Evolutionary conservation across 1,140 invertebrate species (phyloP), one percentile per base, ranked within the genome.

Genomic region (Orius laevigatus): DNA sequence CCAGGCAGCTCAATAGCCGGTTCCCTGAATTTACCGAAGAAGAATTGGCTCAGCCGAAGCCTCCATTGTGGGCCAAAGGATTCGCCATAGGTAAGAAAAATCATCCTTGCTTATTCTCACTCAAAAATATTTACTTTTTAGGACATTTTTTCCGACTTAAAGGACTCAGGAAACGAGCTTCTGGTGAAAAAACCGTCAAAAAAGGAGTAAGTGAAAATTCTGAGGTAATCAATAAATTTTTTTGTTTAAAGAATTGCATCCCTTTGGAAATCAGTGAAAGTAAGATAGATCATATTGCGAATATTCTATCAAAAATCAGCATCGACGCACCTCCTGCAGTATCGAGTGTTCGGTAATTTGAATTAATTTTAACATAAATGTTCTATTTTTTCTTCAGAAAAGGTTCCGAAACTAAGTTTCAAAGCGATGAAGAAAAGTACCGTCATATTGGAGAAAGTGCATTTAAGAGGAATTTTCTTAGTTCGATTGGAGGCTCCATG

Each of bases 401-500:
- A n/a, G 11, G 18, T 1, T 20, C 18, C 11, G 6, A 12, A 11
- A 16, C 19, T 15, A 35, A 39, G 11, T 8, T 6, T 11, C 46
- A 48, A 49, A 48, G 64, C 66, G 50, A 51, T 46, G 51, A 55
- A 56, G 56, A 54, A 31, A 57, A 58, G 39, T 59, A 62, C 48
- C 54, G 54, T 33, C 53, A 59, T 33, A 47, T 63, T 5, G 51
- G 55, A 35, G 60, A 63, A 15, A 61, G 59, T 48, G 48, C 44
- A 1, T 63, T 63, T 40, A 63, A 63, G 52, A 48, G 36, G 18
- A 56, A 55, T 35, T 63, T 63, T 50, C 40, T 63, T 4, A 48
- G 54, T 31, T 60, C 53, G 39, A 55, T 63, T 16, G 55, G 56
- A 44, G 61, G 60, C 10, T 58, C 55, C 34, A 56, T 62, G 35